Percentiles rank a stretch among this genome's conserved stretches.
These are phyloP conservation scores for Hyppa rectilinea DNA, from an alignment of 2,888 invertebrate species.

Conservation along the genomic window DNA sequence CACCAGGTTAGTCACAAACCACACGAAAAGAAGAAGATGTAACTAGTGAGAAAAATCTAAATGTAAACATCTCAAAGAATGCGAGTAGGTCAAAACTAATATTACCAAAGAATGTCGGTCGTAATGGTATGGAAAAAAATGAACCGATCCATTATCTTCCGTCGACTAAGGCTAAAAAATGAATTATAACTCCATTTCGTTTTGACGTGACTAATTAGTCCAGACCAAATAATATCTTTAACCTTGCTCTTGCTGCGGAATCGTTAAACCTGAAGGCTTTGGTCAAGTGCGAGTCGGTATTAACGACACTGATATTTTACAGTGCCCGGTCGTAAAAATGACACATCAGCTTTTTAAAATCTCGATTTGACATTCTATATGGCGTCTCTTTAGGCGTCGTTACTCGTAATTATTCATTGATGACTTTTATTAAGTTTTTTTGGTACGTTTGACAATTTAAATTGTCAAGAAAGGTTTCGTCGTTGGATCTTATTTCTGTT, in stretches of 20 bases:
- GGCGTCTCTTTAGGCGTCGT: no score
- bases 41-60: conserved; percentile 24
- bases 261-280: conserved; percentile 67
- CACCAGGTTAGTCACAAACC: no score
- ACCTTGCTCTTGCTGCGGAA: conserved; percentile 77
- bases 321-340: background rate
- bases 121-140: conserved; percentile 59
- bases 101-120: conserved; percentile 22
- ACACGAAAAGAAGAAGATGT: no score
- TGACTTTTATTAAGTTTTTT: conserved; percentile 23
- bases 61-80: conserved; percentile 29
- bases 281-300: conserved; percentile 55
- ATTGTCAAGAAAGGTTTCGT: conserved; percentile 36
- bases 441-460: conserved; percentile 25
- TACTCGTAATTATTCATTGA: conserved; percentile 18
- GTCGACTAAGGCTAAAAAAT: conserved; percentile 73
- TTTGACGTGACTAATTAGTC: conserved; percentile 86
- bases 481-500: conserved; percentile 47
- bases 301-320: conserved; percentile 4
- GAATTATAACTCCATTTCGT: conserved; percentile 82
- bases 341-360: no score
- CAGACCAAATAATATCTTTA: conserved; percentile 77
- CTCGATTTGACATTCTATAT: no score
- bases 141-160: conserved; percentile 69
- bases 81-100: conserved; percentile 30